Base-by-base conservation (phyloP, 2,888 invertebrate species). In the Lomographa bimaculata region DNA sequence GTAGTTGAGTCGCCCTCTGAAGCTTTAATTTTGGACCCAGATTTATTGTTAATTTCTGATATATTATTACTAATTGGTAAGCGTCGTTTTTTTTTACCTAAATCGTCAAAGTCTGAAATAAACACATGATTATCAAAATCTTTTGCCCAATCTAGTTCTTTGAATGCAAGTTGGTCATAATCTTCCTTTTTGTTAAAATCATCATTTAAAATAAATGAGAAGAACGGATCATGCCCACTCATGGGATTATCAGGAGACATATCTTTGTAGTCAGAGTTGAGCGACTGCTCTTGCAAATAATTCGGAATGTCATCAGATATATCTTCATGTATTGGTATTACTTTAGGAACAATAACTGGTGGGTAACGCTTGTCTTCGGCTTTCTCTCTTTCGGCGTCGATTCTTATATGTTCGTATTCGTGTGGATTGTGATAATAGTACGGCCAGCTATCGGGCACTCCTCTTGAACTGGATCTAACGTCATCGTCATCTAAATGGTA, bases 291-390 rank as follows among this genome's bases (percentile, higher is more conserved):
- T n/a, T 57, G 49, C 14, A 41, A 46, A n/a, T n/a, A n/a, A 27
- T 56, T 40, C 1, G 68, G 65, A 34, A 57, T 32, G 46, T 76
- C 69, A 21, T 75, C 62, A 5, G 75, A 64, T 12, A 73, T 57
- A 16, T 68, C 39, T 66, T 85, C 85, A 40, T 79, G 66, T 7
- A 84, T 80, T 1, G 85, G 85, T 50, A 79, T 83, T n/a, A 74
- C 37, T 46, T 57, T 57, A 21, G 46, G 27, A 7, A 55, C 43
- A 1, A 66, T 60, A 9, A 52, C 38, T 11, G 57, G 59, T 11
- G 57, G 59, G 23, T 69, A 77, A 6, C 79, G 76, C 58, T 84
- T 85, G 27, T 84, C 81, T 60, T 81, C 81, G 1, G 67, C 72
- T 43, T 74, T 81, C 28, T 77, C 70, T 4, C 49, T 50, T 42